Evolutionary conservation across 2,113 vertebrate genomes (phyloP).

Genomic region (Vidua macroura): DNA sequence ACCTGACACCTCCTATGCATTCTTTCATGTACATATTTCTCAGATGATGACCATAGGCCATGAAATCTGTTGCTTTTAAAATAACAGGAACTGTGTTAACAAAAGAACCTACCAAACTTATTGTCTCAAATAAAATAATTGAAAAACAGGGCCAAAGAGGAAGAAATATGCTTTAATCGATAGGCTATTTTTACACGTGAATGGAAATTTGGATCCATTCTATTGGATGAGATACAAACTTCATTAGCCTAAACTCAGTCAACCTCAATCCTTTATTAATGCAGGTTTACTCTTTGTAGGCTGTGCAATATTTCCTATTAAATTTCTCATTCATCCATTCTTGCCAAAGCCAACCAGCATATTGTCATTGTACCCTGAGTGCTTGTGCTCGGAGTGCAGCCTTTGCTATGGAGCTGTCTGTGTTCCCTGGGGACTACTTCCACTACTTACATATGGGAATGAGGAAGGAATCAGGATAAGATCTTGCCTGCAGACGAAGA

Average conservation of each 20-base stretch:
- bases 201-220: conserved; percentile 63
- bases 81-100: conserved; percentile 63
- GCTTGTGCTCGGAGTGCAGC: neutral
- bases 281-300: conserved; percentile 38
- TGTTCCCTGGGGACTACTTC: neutral
- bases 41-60: neutral
- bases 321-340: conserved; percentile 9
- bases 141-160: conserved; percentile 47
- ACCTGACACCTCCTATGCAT: conserved; percentile 34
- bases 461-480: neutral
- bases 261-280: conserved; percentile 54
- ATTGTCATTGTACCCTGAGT: neutral
- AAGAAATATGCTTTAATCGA: conserved; percentile 72
- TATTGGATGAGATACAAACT: conserved; percentile 11
- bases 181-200: conserved; percentile 73
- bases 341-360: neutral
- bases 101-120: conserved; percentile 52
- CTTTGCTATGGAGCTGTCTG: neutral
- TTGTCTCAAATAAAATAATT: conserved; percentile 61
- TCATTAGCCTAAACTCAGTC: conserved; percentile 34
- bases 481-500: neutral
- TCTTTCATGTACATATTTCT: conserved; percentile 30
- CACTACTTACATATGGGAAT: neutral
- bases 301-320: conserved; percentile 39
- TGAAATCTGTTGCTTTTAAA: conserved; percentile 35